These are phyloP conservation scores for Percopsis transmontana DNA, from an alignment of 2,113 vertebrate species.

Conservation along the genomic window DNA sequence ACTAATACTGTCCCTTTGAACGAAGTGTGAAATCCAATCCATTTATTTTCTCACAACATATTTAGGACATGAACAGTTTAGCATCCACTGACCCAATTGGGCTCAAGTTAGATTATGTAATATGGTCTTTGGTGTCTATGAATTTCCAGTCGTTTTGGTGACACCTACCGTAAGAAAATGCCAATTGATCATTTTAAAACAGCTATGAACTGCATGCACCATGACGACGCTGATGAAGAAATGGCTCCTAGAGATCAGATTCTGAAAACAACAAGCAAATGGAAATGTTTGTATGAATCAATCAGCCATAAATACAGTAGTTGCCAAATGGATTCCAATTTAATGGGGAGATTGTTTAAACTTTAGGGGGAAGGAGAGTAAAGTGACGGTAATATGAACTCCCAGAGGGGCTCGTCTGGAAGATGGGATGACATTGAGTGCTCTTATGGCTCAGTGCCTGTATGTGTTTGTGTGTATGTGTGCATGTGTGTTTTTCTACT, in stretches of 20 bases:
- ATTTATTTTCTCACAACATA: slow-evolving; percentile 5
- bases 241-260: too few relatives aligned
- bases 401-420: slow-evolving; percentile 45
- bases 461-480: slow-evolving; percentile 8
- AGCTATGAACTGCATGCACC: too few relatives aligned
- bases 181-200: too few relatives aligned
- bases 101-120: slow-evolving; percentile 13
- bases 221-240: too few relatives aligned
- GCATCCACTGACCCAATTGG: slow-evolving; percentile 11
- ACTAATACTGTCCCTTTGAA: slow-evolving; percentile 20
- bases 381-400: slow-evolving; percentile 33
- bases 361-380: slow-evolving; percentile 7
- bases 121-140: too few relatives aligned
- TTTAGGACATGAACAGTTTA: slow-evolving; percentile 1
- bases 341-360: slow-evolving; percentile 1
- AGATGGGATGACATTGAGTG: slow-evolving; percentile 47
- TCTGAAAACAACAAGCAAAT: too few relatives aligned
- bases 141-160: too few relatives aligned
- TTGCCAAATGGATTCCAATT: too few relatives aligned
- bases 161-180: too few relatives aligned
- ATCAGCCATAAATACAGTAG: too few relatives aligned
- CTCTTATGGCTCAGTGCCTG: slow-evolving; percentile 24
- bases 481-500: slow-evolving; percentile 34
- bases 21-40: slow-evolving; percentile 9
- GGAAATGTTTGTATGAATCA: too few relatives aligned